These are phyloP conservation scores for Zygogramma bicolorata DNA, from an alignment of 2,888 invertebrate genomes.

Conservation along the genomic window DNA sequence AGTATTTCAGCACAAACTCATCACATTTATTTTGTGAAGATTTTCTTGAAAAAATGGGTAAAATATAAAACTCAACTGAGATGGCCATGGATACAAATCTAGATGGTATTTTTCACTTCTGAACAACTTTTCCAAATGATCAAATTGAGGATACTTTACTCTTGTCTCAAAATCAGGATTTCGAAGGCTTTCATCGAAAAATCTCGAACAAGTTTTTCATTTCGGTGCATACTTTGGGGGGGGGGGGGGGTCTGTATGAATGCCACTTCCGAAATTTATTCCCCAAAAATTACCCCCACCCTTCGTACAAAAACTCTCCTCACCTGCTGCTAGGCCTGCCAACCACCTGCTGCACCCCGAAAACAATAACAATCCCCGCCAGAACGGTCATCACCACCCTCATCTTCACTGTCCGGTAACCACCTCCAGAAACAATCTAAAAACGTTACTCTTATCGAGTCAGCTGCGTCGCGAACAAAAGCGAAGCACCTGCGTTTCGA, in stretches of 20 bases:
- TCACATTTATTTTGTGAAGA: background rate
- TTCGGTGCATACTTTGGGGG: no score
- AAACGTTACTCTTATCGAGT: slow-evolving; percentile 16
- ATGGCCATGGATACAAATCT: no score
- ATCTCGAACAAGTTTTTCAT: background rate
- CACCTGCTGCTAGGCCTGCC: slow-evolving; percentile 49
- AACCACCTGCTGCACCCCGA: slow-evolving; percentile 44
- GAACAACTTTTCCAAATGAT: no score
- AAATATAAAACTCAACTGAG: no score
- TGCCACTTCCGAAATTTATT: background rate
- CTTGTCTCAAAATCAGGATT: no score
- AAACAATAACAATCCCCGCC: slow-evolving; percentile 40
- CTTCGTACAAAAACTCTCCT: background rate
- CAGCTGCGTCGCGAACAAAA: no score
- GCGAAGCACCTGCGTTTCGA: slow-evolving; percentile 11
- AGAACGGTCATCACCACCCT: slow-evolving; percentile 40
- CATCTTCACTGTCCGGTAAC: slow-evolving; percentile 28
- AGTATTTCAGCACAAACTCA: background rate
- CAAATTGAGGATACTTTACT: no score
- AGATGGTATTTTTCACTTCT: no score
- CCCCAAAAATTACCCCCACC: background rate
- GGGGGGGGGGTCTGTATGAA: no score
- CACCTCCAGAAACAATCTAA: no score
- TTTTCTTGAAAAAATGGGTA: background rate
- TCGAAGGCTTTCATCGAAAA: no score